Base-by-base conservation (phyloP, 2,113 vertebrate genomes). In the Puffinus mauretanicus region DNA sequence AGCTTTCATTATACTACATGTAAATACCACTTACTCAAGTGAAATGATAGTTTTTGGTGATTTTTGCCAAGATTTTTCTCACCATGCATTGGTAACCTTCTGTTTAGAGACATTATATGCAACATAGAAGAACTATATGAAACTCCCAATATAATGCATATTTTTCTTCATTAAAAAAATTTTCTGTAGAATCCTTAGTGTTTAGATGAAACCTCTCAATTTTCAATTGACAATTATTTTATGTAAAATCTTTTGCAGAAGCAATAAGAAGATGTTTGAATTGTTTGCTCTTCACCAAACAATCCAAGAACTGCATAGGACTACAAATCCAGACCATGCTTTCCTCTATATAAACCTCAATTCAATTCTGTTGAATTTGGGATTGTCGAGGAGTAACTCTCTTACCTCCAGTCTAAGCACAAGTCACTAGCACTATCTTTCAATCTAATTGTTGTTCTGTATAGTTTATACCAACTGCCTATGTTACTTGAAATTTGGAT, bases 181-280 rank as follows among this genome's bases (percentile, higher is more conserved):
- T 55, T 80, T 75, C 40, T 84, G 27, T 57, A 46, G 32, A 76
- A 36, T 73, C 24, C 77, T 78, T 19, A 70, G 9, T 38, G 18
- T 77, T 73, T 52, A 62, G 27, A 22, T 83, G 18, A 87, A 80
- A 86, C 5, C 7, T 78, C 29, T 94, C 6, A 5, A 4, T 80
- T 95, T 86, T 83, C 34, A 88, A 6, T 9, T 93, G 42, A 52
- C 27, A 40, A 5, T 80, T 94, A 55, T 84, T 86, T 93, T 96
- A 47, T 94, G 34, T 81, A 21, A 60, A 95, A 80, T 97, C 75
- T 96, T 96, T 97, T 98, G 46, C 97, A 99, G 99, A 97, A 98
- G 97, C 95, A 99, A 99, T 96, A 98, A 98, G 96, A 98, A 98
- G 95, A 98, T 99, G 93, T 99, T 99, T 98, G 98, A 99, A 94